Conservation (phyloP, 2,888 invertebrate species). For the Melipona beecheii region DNA sequence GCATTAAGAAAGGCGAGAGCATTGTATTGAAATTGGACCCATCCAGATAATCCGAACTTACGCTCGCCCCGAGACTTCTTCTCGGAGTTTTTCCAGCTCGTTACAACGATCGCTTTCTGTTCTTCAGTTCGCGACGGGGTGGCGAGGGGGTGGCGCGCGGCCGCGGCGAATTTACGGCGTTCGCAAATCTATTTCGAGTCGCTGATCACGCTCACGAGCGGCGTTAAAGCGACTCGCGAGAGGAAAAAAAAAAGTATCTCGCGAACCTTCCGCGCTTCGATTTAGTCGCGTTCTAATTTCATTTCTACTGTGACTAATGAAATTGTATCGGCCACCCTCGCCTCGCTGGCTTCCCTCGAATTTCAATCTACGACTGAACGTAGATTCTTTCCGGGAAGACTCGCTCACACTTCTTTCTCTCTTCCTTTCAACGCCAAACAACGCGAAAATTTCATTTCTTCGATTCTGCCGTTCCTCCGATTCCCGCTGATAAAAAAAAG, state of each 20-base stretch:
- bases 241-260: background rate
- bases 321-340: background rate
- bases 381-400: no score
- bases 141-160: background rate
- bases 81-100: conserved; percentile 43
- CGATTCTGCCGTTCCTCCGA: no score
- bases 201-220: conserved; percentile 4
- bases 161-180: background rate
- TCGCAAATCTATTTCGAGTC: conserved; percentile 29
- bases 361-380: no score
- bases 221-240: background rate
- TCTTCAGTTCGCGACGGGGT: background rate
- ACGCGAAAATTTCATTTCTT: no score
- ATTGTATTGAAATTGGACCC: conserved; percentile 65
- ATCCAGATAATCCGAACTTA: conserved; percentile 65
- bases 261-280: background rate
- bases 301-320: background rate
- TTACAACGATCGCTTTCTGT: conserved; percentile 42
- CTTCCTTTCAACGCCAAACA: no score
- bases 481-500: no score
- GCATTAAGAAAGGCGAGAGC: conserved; percentile 35
- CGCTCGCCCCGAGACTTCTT: conserved; percentile 1
- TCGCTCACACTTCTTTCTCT: no score
- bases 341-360: no score
- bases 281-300: background rate